A percentile compares a stretch with the other conserved stretches of the same genome.
Evolutionary conservation across 1,140 invertebrate species (phyloP).

Genomic region (Dufourea novaeangliae): DNA sequence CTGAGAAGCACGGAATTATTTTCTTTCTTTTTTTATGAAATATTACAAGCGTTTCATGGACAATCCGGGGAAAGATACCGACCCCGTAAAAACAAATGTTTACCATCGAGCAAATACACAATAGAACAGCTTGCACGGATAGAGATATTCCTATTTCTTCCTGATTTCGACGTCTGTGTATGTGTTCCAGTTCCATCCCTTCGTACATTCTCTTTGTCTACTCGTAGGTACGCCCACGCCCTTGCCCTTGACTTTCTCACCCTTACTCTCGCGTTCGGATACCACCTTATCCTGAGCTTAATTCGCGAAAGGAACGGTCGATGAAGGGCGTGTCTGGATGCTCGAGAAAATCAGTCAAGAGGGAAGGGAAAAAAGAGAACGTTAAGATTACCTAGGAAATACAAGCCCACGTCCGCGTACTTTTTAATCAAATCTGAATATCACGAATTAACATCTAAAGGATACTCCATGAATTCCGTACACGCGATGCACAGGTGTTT

Average conservation of each 20-base stretch:
- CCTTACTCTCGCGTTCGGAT: conserved; percentile 42
- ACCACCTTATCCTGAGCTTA: conserved; percentile 62
- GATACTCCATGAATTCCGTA: conserved; percentile 26
- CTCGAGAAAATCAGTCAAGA: conserved; percentile 34
- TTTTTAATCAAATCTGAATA: conserved; percentile 41
- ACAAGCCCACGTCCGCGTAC: not conserved
- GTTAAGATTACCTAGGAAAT: not conserved
- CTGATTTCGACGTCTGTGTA: conserved; percentile 20
- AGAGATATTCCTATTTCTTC: conserved; percentile 1
- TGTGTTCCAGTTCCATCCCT: conserved; percentile 31
- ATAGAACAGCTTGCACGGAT: not conserved
- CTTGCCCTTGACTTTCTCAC: conserved; percentile 66
- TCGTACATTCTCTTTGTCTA: conserved; percentile 36
- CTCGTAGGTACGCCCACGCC: conserved; percentile 47
- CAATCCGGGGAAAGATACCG: not conserved
- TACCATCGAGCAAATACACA: not conserved
- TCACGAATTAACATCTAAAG: not conserved
- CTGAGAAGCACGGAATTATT: not conserved
- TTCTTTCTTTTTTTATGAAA: too few species aligned
- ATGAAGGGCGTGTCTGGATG: conserved; percentile 63
- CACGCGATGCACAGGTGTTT: conserved; percentile 30
- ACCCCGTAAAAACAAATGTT: not conserved
- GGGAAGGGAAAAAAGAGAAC: conserved; percentile 6
- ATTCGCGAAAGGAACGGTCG: conserved; percentile 64
- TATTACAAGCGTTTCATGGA: not conserved